Evolutionary conservation across 2,888 invertebrate species (phyloP).

Genomic region (Eumerus sabulonum): DNA sequence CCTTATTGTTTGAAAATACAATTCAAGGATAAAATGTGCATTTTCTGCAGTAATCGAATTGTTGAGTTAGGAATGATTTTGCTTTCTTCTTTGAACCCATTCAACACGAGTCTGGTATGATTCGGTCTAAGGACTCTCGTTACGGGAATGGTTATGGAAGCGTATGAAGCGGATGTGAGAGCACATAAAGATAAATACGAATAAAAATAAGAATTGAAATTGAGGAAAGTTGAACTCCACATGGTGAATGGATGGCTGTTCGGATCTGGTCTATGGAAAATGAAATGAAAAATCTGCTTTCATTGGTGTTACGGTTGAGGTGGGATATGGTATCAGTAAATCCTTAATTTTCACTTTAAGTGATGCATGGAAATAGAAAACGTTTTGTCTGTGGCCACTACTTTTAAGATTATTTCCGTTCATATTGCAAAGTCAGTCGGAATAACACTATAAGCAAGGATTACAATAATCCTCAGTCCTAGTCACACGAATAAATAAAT

Average conservation of each 20-base stretch:
- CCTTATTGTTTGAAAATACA: slow-evolving; percentile 67
- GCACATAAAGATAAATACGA: slow-evolving; percentile 57
- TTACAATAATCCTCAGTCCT: too few relatives aligned
- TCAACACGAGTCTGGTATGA: slow-evolving; percentile 53
- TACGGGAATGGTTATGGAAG: slow-evolving; percentile 8
- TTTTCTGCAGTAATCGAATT: slow-evolving; percentile 69
- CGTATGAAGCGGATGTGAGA: slow-evolving; percentile 32
- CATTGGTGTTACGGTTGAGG: too few relatives aligned
- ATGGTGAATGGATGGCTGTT: slow-evolving; percentile 48
- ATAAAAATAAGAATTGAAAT: slow-evolving; percentile 58
- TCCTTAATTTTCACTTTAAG: too few relatives aligned
- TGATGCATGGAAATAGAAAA: too few relatives aligned
- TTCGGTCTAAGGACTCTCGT: slow-evolving; percentile 43
- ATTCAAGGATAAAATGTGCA: slow-evolving; percentile 69
- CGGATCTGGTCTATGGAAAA: slow-evolving; percentile 45
- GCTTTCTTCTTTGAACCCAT: slow-evolving; percentile 13
- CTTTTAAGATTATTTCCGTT: too few relatives aligned
- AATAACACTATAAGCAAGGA: too few relatives aligned
- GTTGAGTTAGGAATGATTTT: slow-evolving; percentile 67
- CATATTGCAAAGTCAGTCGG: too few relatives aligned
- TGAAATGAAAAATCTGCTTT: slow-evolving; percentile 28
- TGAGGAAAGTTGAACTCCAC: slow-evolving; percentile 59
- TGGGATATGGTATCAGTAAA: too few relatives aligned
- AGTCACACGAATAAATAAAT: too few relatives aligned
- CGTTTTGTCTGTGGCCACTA: too few relatives aligned